Evolutionary conservation across 2,888 invertebrate genomes (phyloP).

Genomic region (Chymomyza procnemis): DNA sequence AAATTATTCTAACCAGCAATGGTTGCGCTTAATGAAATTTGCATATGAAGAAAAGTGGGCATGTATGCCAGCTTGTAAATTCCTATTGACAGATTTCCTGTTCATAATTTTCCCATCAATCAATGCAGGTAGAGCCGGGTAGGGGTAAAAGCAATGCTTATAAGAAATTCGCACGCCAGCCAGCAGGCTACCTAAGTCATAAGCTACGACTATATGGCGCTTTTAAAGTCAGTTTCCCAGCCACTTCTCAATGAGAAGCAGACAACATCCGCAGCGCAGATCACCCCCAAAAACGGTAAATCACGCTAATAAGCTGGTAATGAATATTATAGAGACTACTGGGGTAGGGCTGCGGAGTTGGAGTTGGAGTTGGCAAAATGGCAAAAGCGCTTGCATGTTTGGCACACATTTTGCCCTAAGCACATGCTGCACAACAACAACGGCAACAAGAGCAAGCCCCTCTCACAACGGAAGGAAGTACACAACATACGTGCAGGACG

Average conservation of each 20-base stretch:
- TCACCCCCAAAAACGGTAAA: conserved; percentile 65
- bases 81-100: conserved; percentile 14
- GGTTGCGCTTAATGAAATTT: neutral
- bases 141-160: neutral
- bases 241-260: conserved; percentile 10
- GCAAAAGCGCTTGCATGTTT: conserved; percentile 55
- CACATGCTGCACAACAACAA: conserved; percentile 10
- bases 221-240: conserved; percentile 69
- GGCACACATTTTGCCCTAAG: conserved; percentile 55
- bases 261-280: conserved; percentile 16
- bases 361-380: neutral
- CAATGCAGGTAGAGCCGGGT: conserved; percentile 43
- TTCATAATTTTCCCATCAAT: conserved; percentile 2
- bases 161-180: neutral
- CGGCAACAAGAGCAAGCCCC: neutral
- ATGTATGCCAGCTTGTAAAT: neutral
- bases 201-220: conserved; percentile 51
- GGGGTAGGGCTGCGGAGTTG: neutral
- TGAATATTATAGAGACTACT: conserved; percentile 51
- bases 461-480: conserved; percentile 51
- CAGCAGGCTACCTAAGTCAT: neutral
- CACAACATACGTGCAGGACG: conserved; percentile 39
- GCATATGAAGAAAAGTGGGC: neutral
- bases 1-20: neutral
- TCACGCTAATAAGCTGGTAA: conserved; percentile 70